Percentiles rank a stretch among this genome's conserved stretches.
Conservation (phyloP, 2,113 vertebrate genomes). For the Galemys pyrenaicus region DNA sequence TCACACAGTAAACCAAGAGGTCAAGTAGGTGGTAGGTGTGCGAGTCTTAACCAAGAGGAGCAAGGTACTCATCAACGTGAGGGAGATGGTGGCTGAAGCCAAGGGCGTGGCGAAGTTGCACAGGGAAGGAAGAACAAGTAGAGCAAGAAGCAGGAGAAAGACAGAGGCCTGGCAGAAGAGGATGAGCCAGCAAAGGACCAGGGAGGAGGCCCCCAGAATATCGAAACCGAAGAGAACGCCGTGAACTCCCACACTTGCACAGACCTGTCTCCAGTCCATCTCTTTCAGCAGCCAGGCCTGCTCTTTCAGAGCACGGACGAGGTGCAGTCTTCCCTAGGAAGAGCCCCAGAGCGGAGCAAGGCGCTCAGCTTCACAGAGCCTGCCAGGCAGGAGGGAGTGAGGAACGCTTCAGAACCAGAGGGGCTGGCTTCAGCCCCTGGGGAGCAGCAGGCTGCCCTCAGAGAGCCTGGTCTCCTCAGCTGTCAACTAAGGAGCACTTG, state of each 20-base stretch:
- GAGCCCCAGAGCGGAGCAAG: too few species aligned
- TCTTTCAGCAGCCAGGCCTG: not conserved
- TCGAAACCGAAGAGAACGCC: accelerated
- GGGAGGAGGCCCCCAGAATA: not conserved
- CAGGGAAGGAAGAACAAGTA: not conserved
- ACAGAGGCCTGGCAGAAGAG: not conserved
- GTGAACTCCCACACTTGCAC: not conserved
- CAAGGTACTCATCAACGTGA: not conserved
- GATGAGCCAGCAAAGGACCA: not conserved
- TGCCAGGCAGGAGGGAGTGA: not conserved
- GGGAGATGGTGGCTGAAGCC: not conserved
- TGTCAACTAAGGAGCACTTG: not conserved
- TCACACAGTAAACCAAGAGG: not conserved
- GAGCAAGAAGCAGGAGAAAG: not conserved
- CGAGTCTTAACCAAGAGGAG: not conserved
- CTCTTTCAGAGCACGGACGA: not conserved
- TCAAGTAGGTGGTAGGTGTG: not conserved
- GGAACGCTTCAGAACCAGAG: not conserved
- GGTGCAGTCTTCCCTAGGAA: not conserved
- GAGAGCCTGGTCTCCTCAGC: not conserved
- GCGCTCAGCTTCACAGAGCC: not conserved
- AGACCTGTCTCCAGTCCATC: not conserved
- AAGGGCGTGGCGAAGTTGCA: not conserved
- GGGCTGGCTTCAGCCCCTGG: not conserved
- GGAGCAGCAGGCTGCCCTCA: not conserved